These are phyloP conservation scores for Centrocercus urophasianus DNA, from an alignment of 2,113 vertebrate genomes.

Conservation along the genomic window DNA sequence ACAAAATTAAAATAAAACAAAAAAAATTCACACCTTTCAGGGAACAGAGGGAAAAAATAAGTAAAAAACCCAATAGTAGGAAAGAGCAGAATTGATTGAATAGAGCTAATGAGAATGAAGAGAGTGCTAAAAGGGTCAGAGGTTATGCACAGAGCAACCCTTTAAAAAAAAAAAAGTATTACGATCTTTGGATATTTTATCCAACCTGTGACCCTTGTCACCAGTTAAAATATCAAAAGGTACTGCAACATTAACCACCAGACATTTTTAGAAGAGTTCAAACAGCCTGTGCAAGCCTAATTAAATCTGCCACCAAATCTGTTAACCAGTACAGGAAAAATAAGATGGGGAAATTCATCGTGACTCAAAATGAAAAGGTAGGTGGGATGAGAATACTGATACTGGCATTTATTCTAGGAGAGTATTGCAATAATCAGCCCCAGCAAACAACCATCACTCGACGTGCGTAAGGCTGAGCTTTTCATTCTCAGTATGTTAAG, in stretches of 20 bases:
- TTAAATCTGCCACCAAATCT: constrained; percentile 38
- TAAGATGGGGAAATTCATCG: constrained; percentile 7
- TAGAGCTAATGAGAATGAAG: not conserved
- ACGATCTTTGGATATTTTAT: constrained; percentile 26
- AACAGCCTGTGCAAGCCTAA: constrained; percentile 6
- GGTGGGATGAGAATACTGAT: constrained; percentile 3
- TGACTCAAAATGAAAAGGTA: constrained; percentile 20
- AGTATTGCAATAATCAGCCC: constrained; percentile 2
- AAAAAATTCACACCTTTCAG: not conserved
- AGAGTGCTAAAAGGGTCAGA: not conserved
- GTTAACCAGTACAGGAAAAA: not conserved
- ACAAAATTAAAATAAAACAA: not conserved
- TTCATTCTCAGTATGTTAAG: not conserved
- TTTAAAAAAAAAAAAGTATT: constrained; percentile 8
- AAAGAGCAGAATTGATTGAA: not conserved
- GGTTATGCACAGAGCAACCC: not conserved
- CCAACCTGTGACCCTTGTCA: constrained; percentile 15
- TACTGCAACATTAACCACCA: constrained; percentile 37
- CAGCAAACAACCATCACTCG: constrained; percentile 15
- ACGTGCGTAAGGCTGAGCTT: not conserved
- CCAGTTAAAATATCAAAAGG: constrained; percentile 42
- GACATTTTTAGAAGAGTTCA: constrained; percentile 26
- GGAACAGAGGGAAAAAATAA: not conserved
- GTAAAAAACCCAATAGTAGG: not conserved
- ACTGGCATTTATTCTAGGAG: not conserved